A percentile compares a stretch with the other conserved stretches of the same genome.
Conservation (phyloP, 1,140 invertebrate genomes). For the Drosophila baimaii region DNA sequence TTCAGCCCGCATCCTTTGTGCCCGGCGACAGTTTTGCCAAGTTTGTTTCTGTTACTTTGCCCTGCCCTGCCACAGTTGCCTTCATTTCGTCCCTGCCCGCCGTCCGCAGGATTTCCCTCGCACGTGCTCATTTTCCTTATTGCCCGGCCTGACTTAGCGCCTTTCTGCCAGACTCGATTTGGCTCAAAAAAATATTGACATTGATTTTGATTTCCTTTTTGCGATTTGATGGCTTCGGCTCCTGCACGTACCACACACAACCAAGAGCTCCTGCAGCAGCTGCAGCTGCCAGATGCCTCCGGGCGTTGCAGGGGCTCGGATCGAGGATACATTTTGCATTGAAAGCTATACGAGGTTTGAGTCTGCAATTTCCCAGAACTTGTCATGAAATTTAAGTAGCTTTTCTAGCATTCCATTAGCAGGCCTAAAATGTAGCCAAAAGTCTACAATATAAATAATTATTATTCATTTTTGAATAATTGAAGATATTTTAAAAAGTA, state of each 20-base stretch:
- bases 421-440: background rate
- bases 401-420: background rate
- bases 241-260: constrained; percentile 24
- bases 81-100: background rate
- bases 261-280: constrained; percentile 6
- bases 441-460: background rate
- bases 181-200: constrained; percentile 71
- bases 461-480: too few species aligned
- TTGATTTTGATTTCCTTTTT: constrained; percentile 70
- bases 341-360: background rate
- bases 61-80: background rate
- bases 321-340: constrained; percentile 7
- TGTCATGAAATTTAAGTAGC: constrained; percentile 1
- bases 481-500: background rate
- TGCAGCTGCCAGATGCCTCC: constrained; percentile 26
- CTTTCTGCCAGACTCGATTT: constrained; percentile 66
- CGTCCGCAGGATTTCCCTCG: constrained; percentile 17
- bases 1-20: constrained; percentile 63
- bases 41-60: constrained; percentile 27
- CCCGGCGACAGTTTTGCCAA: constrained; percentile 48
- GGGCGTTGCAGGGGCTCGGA: background rate
- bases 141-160: constrained; percentile 53
- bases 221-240: constrained; percentile 38
- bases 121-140: constrained; percentile 72
- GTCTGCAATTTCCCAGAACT: background rate